Evolutionary conservation across 2,797 vertebrate genomes (phyloP), one percentile per base, ranked within the genome.

Genomic region (Poecilia wingei): DNA sequence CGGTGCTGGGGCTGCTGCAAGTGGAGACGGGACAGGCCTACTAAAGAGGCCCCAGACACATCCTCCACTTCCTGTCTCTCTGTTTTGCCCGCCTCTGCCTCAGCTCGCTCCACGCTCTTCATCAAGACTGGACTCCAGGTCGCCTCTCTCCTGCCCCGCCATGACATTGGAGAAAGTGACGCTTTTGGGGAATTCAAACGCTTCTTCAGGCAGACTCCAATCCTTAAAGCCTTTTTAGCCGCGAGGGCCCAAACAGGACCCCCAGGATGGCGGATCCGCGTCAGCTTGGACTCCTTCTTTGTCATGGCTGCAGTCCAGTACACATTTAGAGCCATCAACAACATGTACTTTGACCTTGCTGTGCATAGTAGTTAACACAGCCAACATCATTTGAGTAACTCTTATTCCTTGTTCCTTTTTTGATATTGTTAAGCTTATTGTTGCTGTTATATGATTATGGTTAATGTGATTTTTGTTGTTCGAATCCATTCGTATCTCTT

Each of bases 21-120:
- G 98, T 99, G 92, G 98, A 99, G 93, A 99, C 98, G 0, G 98
- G 98, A 89, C 98, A 99, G 93, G 98, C 98, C 74, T 99, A 99
- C 91, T 99, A 90, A 97, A 91, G 73, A 55, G 49, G 6, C 68
- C 47, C 3, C 25, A 57, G 77, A 78, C 68, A 18, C 76, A 41
- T 28, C 74, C 59, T 61, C 53, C 77, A 57, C 68, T 69, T 43
- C 82, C 64, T 71, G 47, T 79, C 43, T 55, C 66, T 31, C 51
- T 25, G n/a, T 74, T 80, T 70, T 13, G 13, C 41, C 41, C 13
- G 41, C 76, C 81, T 79, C 53, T 57, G 16, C 36, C 86, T 66
- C 43, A 0, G 82, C 85, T 69, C 64, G 77, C 79, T 87, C 74
- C 89, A 88, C 72, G 79, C 84, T 88, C 80, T 70, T 45, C 90